Base-by-base conservation (phyloP, 2,113 vertebrate genomes). In the Pseudorhombus dupliciocellatus region DNA sequence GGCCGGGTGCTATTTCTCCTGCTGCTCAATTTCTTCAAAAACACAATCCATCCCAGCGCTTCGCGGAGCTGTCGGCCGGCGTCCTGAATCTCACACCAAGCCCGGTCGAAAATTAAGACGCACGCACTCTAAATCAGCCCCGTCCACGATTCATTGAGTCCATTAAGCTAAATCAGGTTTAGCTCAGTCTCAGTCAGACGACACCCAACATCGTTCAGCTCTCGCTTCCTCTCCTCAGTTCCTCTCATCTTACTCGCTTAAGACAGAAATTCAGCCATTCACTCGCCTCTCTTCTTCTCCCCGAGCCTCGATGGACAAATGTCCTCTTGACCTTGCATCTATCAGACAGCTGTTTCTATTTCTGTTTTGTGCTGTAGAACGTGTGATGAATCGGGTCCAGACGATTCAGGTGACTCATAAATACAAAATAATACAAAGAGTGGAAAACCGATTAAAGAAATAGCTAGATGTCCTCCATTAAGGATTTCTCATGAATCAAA, bases 141-240 rank as follows among this genome's bases (percentile, higher is more conserved):
- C 54, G 56, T 63, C 48, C 48, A 68, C 64, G 25, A 65, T 77
- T 77, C 61, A 80, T 73, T 63, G 31, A 55, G 40, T 26, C 72
- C 67, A 52, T 67, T 58, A 56, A 69, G 75, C 70, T 70, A 65
- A 86, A 78, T 86, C 60, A 60, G 55, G 88, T 88, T 83, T 84
- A 75, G 73, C 70, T 48, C 73, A 73, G 60, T 64, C 79, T 64
- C 84, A 90, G n/a, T n/a, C n/a, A n/a, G n/a, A 88, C 74, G 75
- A 84, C 77, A 62, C 68, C 73, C 51, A 31, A 21, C 46, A 68
- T 64, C 59, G 56, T 79, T 55, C 70, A 24, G 53, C 34, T 12
- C 34, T 37, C 40, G 15, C 40, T 44, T 18, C 64, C 53, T 64
- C 56, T 70, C 62, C 72, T 74, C 60, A 51, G 12, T 74, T 71